Base-by-base conservation (phyloP, 1,140 invertebrate genomes). In the Stratiolaelaps scimitus region DNA sequence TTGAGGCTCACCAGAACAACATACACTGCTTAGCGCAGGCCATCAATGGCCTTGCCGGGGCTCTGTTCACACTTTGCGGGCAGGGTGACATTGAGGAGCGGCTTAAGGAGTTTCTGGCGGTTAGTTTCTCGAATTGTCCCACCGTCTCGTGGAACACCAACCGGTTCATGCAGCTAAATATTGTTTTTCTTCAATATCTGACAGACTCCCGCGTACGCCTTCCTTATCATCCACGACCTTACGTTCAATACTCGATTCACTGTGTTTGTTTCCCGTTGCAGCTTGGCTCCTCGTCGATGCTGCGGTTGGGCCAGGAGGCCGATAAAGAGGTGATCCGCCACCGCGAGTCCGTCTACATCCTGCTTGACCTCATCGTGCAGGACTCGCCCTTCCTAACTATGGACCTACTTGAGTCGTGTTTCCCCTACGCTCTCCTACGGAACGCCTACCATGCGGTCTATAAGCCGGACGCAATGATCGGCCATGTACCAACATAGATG, bases 41-140 rank as follows among this genome's bases (percentile, higher is more conserved):
- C 0, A 88, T 99, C 45, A 98, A 98, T 74, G 88, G 92, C 71
- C 88, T 99, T 67, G 95, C 97, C 73, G 92, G 88, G 23, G 93
- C 94, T 1, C 75, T 99, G 23, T 98, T 99, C 73, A 92, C 90
- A 0, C 87, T 97, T 66, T 92, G 92, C 75, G 89, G 88, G 2
- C 85, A 88, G 72, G 88, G 87, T 26, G 96, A 99, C 75, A 92
- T 95, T 70, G 92, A 95, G 73, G 92, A 95, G 73, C 82, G 95
- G 67, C 89, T 99, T 83, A 96, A 98, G 73, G 96, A 98, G 75
- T 98, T 99, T 75, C 77, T 98, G 64, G 95, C 95, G 2, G 82
- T 84, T 76, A 77, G 76, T 64, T 19, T 34, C 43, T 28, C 73
- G 46, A 10, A 40, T 40, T 40, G 34, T 40, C 4, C n/a, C 10